phyloP scores from a whole-genome alignment of 1,140 invertebrate species.

The Whitmania pigra region DNA sequence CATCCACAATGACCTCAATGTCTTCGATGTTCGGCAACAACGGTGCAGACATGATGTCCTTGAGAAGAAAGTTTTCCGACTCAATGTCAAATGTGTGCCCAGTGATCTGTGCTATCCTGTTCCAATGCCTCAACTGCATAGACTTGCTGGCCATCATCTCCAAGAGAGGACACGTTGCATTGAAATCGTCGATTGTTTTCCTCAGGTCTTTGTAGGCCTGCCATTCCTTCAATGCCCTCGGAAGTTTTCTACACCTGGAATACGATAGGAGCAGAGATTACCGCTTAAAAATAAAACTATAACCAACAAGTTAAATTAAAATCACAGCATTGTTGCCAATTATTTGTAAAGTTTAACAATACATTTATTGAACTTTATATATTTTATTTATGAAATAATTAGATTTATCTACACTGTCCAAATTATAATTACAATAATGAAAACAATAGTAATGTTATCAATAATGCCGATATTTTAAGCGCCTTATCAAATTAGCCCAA shows the following conservation, averaged over 20 bases:
- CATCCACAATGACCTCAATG: constrained; percentile 54
- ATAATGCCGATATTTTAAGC: too few species aligned
- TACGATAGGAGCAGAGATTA: background rate
- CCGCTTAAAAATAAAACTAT: too few species aligned
- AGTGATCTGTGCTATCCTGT: constrained; percentile 80
- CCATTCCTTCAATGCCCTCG: constrained; percentile 92
- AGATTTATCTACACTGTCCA: too few species aligned
- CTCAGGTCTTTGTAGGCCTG: constrained; percentile 88
- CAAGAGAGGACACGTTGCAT: constrained; percentile 86
- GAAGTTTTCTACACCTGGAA: constrained; percentile 68
- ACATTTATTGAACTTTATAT: too few species aligned
- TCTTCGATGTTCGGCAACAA: constrained; percentile 83
- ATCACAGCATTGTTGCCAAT: too few species aligned
- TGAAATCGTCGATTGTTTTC: constrained; percentile 94
- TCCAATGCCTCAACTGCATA: constrained; percentile 92
- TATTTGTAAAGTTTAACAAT: too few species aligned
- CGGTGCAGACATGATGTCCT: constrained; percentile 86
- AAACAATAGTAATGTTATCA: too few species aligned
- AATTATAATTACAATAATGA: too few species aligned
- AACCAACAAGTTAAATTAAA: too few species aligned
- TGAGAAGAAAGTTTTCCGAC: constrained; percentile 80
- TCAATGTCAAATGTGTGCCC: constrained; percentile 80
- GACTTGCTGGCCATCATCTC: constrained; percentile 95
- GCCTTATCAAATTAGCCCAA: too few species aligned
- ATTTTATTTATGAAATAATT: too few species aligned